Evolutionary conservation across 1,140 invertebrate genomes (phyloP), one percentile per base, ranked within the genome.

Genomic region (Drosophila lacertosa): DNA sequence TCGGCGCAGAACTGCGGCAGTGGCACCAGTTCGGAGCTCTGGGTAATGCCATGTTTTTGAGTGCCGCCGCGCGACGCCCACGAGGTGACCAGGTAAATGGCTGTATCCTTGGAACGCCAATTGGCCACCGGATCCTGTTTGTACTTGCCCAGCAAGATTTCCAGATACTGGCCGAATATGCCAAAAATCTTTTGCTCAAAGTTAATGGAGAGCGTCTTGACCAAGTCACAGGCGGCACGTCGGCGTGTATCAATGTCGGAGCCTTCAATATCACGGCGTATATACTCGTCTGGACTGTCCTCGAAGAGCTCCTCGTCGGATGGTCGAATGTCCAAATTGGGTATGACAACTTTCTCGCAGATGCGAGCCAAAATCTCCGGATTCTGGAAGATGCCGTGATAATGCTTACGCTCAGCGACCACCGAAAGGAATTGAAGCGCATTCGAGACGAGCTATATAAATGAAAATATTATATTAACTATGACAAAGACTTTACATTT

Each of bases 211-310:
- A 99, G 92, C 0, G 97, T 96, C 89, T 97, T 96, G 1, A 99
- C 98, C 57, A 99, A 93, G 93, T 99, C 98, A 93, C 98, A 99
- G 47, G 98, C 98, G 20, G 98, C 96, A 78, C 98, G 93, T 45
- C 98, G 94, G 60, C 98, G 93, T 0, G 99, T 99, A 90, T 99
- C 98, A 29, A 99, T 95, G 92, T 99, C 98, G n/a, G 98, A 98
- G 4, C 98, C 98, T 93, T 99, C 98, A 69, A 99, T 98, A 92
- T 99, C 99, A 45, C 97, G 93, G 35, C 98, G 92, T 63, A 99
- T 99, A 89, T 99, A 99, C 92, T 99, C 98, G 91, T 99, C 98
- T 0, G 98, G 97, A 92, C 99, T 99, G 89, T 99, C 98, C 92
- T 99, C 97, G 92, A 99, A 99, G 32, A 98, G 90, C 92, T 99